phyloP scores from a whole-genome alignment of 1,140 invertebrate genomes.

The Telenomus remus region DNA sequence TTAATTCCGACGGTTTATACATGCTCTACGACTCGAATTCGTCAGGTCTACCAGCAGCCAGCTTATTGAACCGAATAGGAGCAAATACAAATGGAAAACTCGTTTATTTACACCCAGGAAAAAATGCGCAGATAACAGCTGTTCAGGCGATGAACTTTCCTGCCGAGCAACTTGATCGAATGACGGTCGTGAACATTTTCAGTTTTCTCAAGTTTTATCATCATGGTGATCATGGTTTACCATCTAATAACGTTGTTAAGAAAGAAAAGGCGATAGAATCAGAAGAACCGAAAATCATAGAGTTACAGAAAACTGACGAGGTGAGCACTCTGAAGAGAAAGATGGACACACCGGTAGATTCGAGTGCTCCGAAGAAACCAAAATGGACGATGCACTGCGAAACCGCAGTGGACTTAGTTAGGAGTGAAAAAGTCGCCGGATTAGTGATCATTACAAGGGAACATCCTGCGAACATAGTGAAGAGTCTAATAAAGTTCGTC shows the following conservation, averaged over 20 bases:
- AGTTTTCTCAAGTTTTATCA: slow-evolving; percentile 81
- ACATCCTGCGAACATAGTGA: slow-evolving; percentile 87
- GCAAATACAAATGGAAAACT: slow-evolving; percentile 78
- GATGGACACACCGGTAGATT: background rate
- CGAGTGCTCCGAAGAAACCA: slow-evolving; percentile 74
- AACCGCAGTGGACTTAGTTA: slow-evolving; percentile 77
- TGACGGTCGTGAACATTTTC: slow-evolving; percentile 83
- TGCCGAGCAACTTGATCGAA: slow-evolving; percentile 79
- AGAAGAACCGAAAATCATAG: slow-evolving; percentile 39
- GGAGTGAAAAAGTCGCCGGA: slow-evolving; percentile 81
- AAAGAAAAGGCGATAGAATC: slow-evolving; percentile 8
- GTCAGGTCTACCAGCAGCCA: slow-evolving; percentile 87
- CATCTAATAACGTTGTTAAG: slow-evolving; percentile 1
- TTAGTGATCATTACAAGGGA: slow-evolving; percentile 88
- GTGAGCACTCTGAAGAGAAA: slow-evolving; percentile 48
- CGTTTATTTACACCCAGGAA: slow-evolving; percentile 87
- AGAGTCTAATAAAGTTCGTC: slow-evolving; percentile 84
- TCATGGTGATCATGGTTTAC: slow-evolving; percentile 66
- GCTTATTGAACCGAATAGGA: slow-evolving; percentile 85
- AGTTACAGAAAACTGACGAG: slow-evolving; percentile 52
- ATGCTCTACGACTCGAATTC: slow-evolving; percentile 92
- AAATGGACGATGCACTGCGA: slow-evolving; percentile 81
- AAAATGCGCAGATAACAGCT: slow-evolving; percentile 84
- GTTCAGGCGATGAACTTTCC: slow-evolving; percentile 86
- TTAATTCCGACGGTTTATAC: slow-evolving; percentile 85